These are phyloP conservation scores for Macroteleia sp. DNA, from an alignment of 2,888 invertebrate genomes.

Conservation along the genomic window DNA sequence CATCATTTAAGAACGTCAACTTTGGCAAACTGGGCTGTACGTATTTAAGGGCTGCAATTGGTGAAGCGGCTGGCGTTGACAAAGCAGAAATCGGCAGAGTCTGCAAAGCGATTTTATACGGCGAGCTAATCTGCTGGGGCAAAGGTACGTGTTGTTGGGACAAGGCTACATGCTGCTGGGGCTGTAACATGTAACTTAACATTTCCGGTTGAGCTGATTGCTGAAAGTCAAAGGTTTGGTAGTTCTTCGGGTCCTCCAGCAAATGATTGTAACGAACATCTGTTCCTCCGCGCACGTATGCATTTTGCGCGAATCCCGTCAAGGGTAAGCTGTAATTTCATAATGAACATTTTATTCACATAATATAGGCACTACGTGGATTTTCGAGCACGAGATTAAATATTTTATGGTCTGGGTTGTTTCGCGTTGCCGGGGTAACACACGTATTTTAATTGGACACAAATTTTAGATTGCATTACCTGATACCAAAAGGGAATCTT, in stretches of 20 bases:
- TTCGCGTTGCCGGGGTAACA: conserved; percentile 15
- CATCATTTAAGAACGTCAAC: conserved; percentile 63
- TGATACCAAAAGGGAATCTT: conserved; percentile 55
- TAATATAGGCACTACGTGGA: conserved; percentile 13
- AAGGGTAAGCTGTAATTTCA: conserved; percentile 52
- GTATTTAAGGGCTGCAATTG: conserved; percentile 69
- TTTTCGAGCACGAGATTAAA: conserved; percentile 17
- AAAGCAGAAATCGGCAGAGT: conserved; percentile 67
- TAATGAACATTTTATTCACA: conserved; percentile 49
- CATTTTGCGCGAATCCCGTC: conserved; percentile 31
- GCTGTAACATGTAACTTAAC: conserved; percentile 64
- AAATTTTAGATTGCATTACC: conserved; percentile 29
- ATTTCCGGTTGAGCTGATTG: conserved; percentile 64
- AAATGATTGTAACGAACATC: conserved; percentile 54
- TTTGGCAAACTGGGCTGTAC: conserved; percentile 63
- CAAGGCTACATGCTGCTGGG: too few species aligned
- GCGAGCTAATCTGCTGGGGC: conserved; percentile 54
- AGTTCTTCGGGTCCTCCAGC: conserved; percentile 64
- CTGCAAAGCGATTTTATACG: conserved; percentile 66
- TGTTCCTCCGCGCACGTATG: conserved; percentile 38
- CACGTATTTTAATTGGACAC: neutral
- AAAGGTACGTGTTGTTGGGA: too few species aligned
- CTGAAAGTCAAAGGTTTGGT: conserved; percentile 65
- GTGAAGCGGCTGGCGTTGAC: conserved; percentile 63
- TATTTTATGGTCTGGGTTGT: conserved; percentile 18